Base-by-base conservation (phyloP, 2,797 vertebrate genomes). In the Sebastes paucispinis region DNA sequence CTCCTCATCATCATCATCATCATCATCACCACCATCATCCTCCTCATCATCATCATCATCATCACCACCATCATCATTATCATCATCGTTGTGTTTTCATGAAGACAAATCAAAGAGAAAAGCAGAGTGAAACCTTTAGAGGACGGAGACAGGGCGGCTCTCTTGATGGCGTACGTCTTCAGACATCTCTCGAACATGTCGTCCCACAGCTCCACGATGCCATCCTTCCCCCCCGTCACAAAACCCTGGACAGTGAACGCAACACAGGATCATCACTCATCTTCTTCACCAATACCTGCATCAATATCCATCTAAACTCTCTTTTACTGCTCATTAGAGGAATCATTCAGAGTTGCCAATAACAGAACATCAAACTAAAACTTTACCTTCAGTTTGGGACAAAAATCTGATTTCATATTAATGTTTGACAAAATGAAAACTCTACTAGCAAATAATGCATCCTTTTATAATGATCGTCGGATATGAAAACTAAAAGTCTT, bases 81-180 rank as follows among this genome's bases (percentile, higher is more conserved):
- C 39, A 6, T 6, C 39, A 43, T 43, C 13, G 12, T 39, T 14
- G 36, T 43, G 39, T 50, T 50, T 50, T 50, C 16, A 50, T 50
- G 47, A 50, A 50, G 47, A 50, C 47, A 20, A 50, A 50, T 43
- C 39, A 43, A 20, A 50, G 47, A 50, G 7, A 16, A 18, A 18
- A 57, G 39, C 6, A 57, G 8, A 60, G 25, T 2, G 18, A 54
- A 88, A 99, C 98, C 98, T 98, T 99, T 99, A 24, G 98, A 99
- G 20, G 95, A 94, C 0, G 98, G 93, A 2, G 97, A 98, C 52
- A 99, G 91, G 0, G 96, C 95, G 1, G 97, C 93, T 93, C 98
- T 97, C 94, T 99, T 99, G 92, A 99, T 98, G 91, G 98, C 97
- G 0, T 98, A 99, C 0, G 97, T 99, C 95, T 99, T 99, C 94